Conservation (phyloP, 2,797 vertebrate species). For the Notamacropus eugenii region DNA sequence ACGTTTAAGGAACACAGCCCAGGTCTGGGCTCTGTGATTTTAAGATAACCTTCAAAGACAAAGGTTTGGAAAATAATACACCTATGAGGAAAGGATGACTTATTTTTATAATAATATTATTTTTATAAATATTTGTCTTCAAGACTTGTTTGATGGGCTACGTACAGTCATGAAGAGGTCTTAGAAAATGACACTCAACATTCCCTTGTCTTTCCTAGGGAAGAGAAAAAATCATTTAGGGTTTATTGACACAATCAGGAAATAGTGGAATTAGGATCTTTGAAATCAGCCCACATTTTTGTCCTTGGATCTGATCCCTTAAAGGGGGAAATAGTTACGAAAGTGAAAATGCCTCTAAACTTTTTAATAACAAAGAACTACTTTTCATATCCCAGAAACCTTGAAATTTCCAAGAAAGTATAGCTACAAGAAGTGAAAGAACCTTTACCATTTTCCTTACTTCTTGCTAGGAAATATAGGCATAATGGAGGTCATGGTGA, state of each 20-base stretch:
- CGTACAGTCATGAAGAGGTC: conserved; percentile 3
- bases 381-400: background rate
- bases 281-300: conserved; percentile 22
- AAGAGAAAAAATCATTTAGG: conserved; percentile 32
- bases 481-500: background rate
- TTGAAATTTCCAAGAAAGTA: background rate
- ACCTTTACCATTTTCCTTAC: background rate
- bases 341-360: background rate
- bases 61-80: background rate
- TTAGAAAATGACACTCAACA: conserved; percentile 25
- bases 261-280: conserved; percentile 24
- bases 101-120: no score
- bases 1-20: background rate
- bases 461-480: background rate
- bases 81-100: conserved; percentile 14
- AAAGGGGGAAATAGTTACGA: background rate
- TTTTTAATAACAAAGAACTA: background rate
- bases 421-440: background rate
- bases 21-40: background rate
- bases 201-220: conserved; percentile 15
- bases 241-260: conserved; percentile 9
- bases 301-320: background rate
- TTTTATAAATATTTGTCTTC: background rate
- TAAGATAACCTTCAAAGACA: conserved; percentile 29
- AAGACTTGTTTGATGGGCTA: background rate